Base-by-base conservation (phyloP, 2,113 vertebrate species). In the Thamnaconus septentrionalis region DNA sequence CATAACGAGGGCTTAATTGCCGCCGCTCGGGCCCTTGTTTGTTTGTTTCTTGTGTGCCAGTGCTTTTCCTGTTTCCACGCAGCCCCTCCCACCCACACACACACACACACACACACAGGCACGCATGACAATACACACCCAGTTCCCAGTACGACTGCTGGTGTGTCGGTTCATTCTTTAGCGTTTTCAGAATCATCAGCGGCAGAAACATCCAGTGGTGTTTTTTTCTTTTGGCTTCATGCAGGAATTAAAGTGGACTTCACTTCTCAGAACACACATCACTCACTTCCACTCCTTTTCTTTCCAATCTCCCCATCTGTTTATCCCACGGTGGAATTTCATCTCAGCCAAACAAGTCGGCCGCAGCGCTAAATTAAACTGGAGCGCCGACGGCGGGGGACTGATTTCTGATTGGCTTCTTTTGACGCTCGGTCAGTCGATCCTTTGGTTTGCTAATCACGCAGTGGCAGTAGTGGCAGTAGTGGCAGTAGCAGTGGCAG, bases 1-100 rank as follows among this genome's bases (percentile, higher is more conserved):
- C 69, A 71, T 91, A 91, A 92, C 78, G 78, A 90, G 85, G 74
- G 64, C 77, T 70, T 87, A 82, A 89, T 91, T 89, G 74, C 69
- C 6, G 65, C 66, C 73, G 76, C 81, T 82, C 48, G 48, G 18
- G 78, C 7, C 60, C 69, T 71, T 75, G 69, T 87, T 88, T 90
- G 86, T 89, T 90, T 90, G 78, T 78, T 69, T 81, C 83, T 31
- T 82, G 72, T 79, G 79, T 77, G 66, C 68, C 75, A 57, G 72
- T 62, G 72, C 64, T 83, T 79, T 85, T 87, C 79, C 83, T 79
- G 84, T 75, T 49, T 79, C 63, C 8, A 9, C 47, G 51, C 4
- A 8, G 31, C 52, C 80, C 46, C 18, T 51, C 43, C 42, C 59
- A 46, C 3, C 55, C 40, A 59, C 7, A 41, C n/a, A 2, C 31